Evolutionary conservation across 2,797 vertebrate species (phyloP).

Genomic region (Mionectes olivaceus): DNA sequence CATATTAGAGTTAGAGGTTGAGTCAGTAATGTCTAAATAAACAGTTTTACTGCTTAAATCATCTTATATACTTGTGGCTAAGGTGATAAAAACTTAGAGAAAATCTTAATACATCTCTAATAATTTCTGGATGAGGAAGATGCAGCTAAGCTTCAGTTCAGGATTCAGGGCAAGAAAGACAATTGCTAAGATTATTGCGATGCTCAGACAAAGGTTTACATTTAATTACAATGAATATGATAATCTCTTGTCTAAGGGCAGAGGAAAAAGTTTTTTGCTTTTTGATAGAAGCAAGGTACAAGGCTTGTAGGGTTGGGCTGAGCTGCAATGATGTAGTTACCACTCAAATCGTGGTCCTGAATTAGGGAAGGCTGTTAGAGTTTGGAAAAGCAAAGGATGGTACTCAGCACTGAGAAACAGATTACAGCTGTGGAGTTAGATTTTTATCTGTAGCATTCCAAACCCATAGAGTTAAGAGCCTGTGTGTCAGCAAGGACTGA

Average conservation of each 20-base stretch:
- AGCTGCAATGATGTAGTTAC: background rate
- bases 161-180: background rate
- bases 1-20: background rate
- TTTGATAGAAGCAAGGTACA: background rate
- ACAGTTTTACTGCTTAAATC: background rate
- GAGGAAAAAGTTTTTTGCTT: background rate
- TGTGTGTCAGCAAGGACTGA: background rate
- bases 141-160: background rate
- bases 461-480: background rate
- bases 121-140: background rate
- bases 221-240: background rate
- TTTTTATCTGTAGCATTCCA: background rate
- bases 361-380: background rate
- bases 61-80: background rate
- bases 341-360: background rate
- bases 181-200: background rate
- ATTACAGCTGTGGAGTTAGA: background rate
- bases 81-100: background rate
- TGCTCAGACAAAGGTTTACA: background rate
- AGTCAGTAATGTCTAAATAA: background rate
- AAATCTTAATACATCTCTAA: background rate
- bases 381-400: background rate
- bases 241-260: background rate
- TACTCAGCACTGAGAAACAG: background rate
- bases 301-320: background rate